These are phyloP conservation scores for Pipistrellus pygmaeus DNA, from an alignment of 2,797 vertebrate genomes.

Conservation along the genomic window DNA sequence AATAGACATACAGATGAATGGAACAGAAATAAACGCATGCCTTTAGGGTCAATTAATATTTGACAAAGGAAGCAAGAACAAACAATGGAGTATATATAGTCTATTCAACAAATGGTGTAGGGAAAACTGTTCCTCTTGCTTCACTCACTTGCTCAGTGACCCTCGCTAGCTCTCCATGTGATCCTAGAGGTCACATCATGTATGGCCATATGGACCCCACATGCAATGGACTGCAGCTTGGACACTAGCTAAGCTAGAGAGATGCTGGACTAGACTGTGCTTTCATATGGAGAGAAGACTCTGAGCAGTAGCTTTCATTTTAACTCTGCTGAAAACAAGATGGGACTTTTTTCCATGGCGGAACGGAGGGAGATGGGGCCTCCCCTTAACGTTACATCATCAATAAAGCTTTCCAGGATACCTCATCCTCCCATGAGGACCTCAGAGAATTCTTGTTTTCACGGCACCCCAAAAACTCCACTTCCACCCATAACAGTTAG, in stretches of 20 bases:
- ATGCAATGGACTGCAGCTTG: neutral
- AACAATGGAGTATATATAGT: neutral
- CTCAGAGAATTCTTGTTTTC: neutral
- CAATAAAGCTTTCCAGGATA: neutral
- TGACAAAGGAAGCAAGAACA: neutral
- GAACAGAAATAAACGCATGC: neutral
- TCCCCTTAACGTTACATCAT: neutral
- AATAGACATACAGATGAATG: neutral
- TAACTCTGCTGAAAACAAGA: neutral
- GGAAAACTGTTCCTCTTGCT: neutral
- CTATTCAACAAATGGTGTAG: neutral
- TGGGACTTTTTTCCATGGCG: neutral
- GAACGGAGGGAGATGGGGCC: neutral
- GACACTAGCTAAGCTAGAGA: neutral
- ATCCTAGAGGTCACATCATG: neutral
- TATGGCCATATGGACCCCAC: neutral
- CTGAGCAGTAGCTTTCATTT: neutral
- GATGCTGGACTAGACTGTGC: neutral
- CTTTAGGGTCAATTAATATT: neutral
- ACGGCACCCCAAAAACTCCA: neutral
- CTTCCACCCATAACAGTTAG: neutral
- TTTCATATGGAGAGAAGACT: neutral
- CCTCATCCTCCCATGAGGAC: neutral
- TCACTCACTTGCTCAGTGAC: neutral
- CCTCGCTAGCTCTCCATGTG: neutral